phyloP scores from a whole-genome alignment of 2,797 vertebrate species.

The Argya squamiceps region DNA sequence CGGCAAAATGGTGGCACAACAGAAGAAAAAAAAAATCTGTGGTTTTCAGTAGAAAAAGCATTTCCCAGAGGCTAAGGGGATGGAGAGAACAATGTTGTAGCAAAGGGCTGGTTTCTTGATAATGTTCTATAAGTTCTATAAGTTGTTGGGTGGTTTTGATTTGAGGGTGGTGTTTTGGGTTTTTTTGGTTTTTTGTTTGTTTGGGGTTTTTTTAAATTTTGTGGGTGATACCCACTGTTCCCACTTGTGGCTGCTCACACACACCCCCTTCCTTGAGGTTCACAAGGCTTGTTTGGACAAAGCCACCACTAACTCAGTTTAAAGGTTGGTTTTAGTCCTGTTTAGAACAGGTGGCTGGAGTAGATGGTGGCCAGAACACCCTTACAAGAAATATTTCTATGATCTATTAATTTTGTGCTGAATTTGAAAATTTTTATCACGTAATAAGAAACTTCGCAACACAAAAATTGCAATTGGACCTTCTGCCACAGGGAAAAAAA shows the following conservation, averaged over 20 bases:
- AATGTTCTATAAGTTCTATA: background rate
- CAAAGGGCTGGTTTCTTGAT: conserved; percentile 31
- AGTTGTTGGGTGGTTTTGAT: background rate
- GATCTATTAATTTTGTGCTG: background rate
- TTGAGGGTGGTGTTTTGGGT: rapidly evolving
- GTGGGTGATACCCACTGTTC: background rate
- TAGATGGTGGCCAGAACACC: background rate
- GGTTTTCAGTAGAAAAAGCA: conserved; percentile 18
- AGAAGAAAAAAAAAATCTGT: background rate
- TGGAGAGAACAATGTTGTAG: background rate
- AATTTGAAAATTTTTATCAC: background rate
- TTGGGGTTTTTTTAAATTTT: background rate
- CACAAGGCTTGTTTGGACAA: background rate
- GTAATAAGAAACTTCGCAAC: background rate
- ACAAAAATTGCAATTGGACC: background rate
- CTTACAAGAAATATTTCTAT: background rate
- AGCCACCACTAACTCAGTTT: background rate
- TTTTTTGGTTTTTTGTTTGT: too few relatives aligned
- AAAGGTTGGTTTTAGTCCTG: background rate
- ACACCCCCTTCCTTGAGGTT: background rate
- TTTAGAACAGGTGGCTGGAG: background rate
- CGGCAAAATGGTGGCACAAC: conserved; percentile 42
- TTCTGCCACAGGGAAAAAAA: background rate
- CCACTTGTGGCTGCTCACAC: background rate
- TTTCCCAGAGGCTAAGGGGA: background rate